Conservation (phyloP, 2,888 invertebrate species). For the Athalia circularis region DNA sequence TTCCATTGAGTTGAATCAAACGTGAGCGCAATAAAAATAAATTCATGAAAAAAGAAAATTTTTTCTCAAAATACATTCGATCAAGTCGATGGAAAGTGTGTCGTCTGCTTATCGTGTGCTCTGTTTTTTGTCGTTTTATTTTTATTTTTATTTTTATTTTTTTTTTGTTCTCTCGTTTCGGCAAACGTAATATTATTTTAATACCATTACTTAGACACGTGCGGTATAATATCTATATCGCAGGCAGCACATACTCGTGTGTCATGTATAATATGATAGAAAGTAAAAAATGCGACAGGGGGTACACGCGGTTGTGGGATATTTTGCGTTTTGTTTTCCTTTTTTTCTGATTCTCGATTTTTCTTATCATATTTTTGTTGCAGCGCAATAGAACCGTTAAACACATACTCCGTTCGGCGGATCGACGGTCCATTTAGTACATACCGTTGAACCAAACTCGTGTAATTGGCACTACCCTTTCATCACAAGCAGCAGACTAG, state of each 20-base stretch:
- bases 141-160: too few species aligned
- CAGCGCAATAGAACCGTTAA: slow-evolving; percentile 40
- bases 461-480: slow-evolving; percentile 71
- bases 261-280: neutral
- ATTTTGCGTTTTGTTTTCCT: neutral
- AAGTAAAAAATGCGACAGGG: slow-evolving; percentile 18
- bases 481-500: slow-evolving; percentile 71
- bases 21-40: slow-evolving; percentile 14
- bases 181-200: too few species aligned
- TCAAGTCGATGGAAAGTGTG: slow-evolving; percentile 73
- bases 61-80: too few species aligned
- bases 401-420: slow-evolving; percentile 53
- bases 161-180: too few species aligned
- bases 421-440: slow-evolving; percentile 40
- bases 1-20: slow-evolving; percentile 71
- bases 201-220: neutral
- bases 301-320: neutral
- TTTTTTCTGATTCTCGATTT: neutral
- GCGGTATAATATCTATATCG: slow-evolving; percentile 10
- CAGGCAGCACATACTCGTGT: slow-evolving; percentile 11
- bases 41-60: neutral
- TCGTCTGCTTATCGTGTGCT: slow-evolving; percentile 25
- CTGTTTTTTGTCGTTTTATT: neutral
- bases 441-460: slow-evolving; percentile 59
- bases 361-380: slow-evolving; percentile 36